A percentile compares a stretch with the other conserved stretches of the same genome.
Evolutionary conservation across 1,140 invertebrate genomes (phyloP).

Genomic region (Drosophila punjabiensis): DNA sequence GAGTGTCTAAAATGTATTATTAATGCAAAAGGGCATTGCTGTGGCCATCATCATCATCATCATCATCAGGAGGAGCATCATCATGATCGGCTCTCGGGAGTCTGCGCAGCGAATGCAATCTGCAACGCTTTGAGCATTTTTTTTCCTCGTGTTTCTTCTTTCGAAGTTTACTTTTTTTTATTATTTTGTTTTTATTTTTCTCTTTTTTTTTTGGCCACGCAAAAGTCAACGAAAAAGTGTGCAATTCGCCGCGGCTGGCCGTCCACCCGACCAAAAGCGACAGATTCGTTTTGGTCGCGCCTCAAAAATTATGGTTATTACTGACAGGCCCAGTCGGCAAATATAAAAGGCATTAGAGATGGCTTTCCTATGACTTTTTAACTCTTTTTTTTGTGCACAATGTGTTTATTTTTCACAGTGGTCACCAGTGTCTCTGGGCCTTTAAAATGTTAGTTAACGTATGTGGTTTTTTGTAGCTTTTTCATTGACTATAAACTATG

Average conservation of each 20-base stretch:
- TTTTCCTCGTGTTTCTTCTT: conserved; percentile 34
- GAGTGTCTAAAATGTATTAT: conserved; percentile 77
- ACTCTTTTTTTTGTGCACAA: not conserved
- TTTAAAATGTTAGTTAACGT: not conserved
- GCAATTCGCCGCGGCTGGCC: conserved; percentile 60
- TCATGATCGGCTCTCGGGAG: conserved; percentile 21
- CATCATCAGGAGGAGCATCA: conserved; percentile 8
- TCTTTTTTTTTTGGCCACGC: conserved; percentile 35
- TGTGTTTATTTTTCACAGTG: conserved; percentile 1
- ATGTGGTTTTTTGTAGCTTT: not conserved
- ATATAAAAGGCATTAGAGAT: conserved; percentile 9
- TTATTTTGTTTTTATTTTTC: not conserved
- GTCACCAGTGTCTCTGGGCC: not conserved
- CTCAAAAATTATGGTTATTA: conserved; percentile 28
- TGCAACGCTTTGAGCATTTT: conserved; percentile 79
- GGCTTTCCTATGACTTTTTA: not conserved
- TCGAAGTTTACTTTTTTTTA: conserved; percentile 4
- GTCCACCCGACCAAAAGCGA: conserved; percentile 53
- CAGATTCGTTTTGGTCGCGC: conserved; percentile 51
- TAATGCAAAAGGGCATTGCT: conserved; percentile 68
- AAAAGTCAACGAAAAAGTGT: conserved; percentile 49
- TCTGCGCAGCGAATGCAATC: conserved; percentile 79
- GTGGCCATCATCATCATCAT: conserved; percentile 36
- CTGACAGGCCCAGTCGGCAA: conserved; percentile 17
- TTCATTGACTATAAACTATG: not conserved